These are phyloP conservation scores for Patella caerulea DNA, from an alignment of 2,888 invertebrate genomes.

Conservation along the genomic window DNA sequence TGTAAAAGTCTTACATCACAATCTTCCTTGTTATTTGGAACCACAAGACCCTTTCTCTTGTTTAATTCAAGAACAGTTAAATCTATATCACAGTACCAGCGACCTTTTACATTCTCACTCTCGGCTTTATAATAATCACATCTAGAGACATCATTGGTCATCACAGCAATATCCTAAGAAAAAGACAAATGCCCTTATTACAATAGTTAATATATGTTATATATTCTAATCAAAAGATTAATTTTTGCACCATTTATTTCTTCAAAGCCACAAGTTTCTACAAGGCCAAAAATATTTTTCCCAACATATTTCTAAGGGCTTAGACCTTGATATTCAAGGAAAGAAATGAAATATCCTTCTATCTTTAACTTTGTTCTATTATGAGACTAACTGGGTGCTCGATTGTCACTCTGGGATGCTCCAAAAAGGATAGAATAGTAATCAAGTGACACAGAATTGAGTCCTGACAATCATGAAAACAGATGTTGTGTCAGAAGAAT, in stretches of 20 bases:
- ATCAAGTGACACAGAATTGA: too few species aligned
- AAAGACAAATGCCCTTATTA: not conserved
- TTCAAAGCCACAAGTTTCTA: not conserved
- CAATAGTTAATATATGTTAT: not conserved
- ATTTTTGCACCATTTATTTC: not conserved
- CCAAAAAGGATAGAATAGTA: too few species aligned
- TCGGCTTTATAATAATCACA: conserved; percentile 64
- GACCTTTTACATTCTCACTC: conserved; percentile 68
- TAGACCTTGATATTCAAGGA: too few species aligned
- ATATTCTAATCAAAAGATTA: not conserved
- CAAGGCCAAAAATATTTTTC: too few species aligned
- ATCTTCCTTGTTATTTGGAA: conserved; percentile 64
- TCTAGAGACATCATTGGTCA: conserved; percentile 64
- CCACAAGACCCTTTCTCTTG: conserved; percentile 34
- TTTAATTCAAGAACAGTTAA: conserved; percentile 37
- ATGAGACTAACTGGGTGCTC: too few species aligned
- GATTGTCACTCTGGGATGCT: too few species aligned
- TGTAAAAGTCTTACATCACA: conserved; percentile 60
- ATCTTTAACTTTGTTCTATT: too few species aligned
- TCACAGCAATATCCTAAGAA: conserved; percentile 65
- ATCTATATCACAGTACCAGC: conserved; percentile 64
- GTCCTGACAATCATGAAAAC: too few species aligned
- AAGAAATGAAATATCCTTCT: too few species aligned
- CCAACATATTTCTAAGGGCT: too few species aligned
- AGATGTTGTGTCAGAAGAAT: too few species aligned